Evolutionary conservation across 2,888 invertebrate genomes (phyloP), one percentile per base, ranked within the genome.

Genomic region (Sphaerolaimus hirsutus): DNA sequence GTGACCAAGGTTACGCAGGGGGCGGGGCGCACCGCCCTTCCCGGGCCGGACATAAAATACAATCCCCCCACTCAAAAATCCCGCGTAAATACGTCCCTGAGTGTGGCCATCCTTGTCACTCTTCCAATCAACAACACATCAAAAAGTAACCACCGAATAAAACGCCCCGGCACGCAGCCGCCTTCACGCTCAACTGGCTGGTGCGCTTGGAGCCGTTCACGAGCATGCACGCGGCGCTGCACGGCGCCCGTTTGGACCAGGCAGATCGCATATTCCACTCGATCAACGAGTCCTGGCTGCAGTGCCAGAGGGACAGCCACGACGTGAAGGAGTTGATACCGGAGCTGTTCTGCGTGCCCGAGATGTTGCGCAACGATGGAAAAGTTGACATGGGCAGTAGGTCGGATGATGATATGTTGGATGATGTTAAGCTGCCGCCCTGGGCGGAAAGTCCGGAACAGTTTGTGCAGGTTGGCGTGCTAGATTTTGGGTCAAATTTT

Each of bases 301-400:
- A 91, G 68, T 93, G 91, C 64, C 93, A 97, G 67, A 72, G 91
- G 45, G 93, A 99, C 65, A 91, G 93, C 1, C 91, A 91, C 1
- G 93, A 99, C 67, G 97, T 97, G 27, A 99, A 97, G 78, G 97
- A 97, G 67, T 71, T 99, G 55, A 87, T 97, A 57, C 97, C 97
- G 0, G 97, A 99, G 68, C 79, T 97, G 66, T 99, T 87, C 72
- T 97, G 89, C 71, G 72, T 99, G 52, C 93, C 97, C 14, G 97
- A 99, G 71, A 91, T 99, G 87, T 78, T 99, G 61, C 77, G 82
- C 49, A 97, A 99, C 65, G 71, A 72, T 44, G 80, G 79, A 66
- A 69, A 72, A 37, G 91, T 82, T 70, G 75, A 81, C 49, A 71
- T 93, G 50, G 91, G 91, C 26, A 74, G 77, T 51, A 78, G 81